Conservation (phyloP, 1,140 invertebrate species). For the Ladona fulva region DNA sequence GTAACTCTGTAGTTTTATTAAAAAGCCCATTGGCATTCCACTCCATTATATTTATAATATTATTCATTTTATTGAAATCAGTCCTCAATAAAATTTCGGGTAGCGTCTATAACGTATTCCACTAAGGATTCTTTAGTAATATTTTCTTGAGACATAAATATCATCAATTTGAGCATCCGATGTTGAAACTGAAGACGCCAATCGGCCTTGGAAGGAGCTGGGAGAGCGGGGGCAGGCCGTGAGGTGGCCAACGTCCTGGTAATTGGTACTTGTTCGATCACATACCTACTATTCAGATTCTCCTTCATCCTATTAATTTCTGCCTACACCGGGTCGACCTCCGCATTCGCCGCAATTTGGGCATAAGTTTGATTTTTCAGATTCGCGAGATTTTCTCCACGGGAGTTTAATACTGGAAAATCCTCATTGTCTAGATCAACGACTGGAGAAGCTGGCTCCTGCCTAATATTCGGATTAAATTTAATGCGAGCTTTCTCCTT, state of each 20-base stretch:
- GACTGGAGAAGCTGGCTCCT: too few species aligned
- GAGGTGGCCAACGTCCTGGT: too few species aligned
- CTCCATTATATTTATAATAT: not conserved
- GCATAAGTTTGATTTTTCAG: not conserved
- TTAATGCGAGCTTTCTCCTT: too few species aligned
- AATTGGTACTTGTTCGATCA: too few species aligned
- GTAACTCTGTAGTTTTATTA: not conserved
- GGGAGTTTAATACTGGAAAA: not conserved
- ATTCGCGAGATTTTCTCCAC: not conserved
- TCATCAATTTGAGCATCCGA: not conserved
- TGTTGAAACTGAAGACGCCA: not conserved
- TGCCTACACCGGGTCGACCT: too few species aligned
- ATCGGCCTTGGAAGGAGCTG: not conserved
- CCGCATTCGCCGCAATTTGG: not conserved
- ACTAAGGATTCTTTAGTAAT: not conserved
- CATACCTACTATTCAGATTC: too few species aligned
- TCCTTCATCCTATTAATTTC: too few species aligned
- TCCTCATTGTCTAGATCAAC: not conserved
- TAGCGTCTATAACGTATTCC: not conserved
- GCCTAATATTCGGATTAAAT: too few species aligned
- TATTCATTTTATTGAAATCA: not conserved
- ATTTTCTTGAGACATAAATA: not conserved
- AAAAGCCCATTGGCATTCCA: not conserved
- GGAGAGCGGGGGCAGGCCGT: too few species aligned
- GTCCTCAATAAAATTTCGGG: not conserved